Evolutionary conservation across 2,888 invertebrate species (phyloP).

Genomic region (Drosophila aldrichi): DNA sequence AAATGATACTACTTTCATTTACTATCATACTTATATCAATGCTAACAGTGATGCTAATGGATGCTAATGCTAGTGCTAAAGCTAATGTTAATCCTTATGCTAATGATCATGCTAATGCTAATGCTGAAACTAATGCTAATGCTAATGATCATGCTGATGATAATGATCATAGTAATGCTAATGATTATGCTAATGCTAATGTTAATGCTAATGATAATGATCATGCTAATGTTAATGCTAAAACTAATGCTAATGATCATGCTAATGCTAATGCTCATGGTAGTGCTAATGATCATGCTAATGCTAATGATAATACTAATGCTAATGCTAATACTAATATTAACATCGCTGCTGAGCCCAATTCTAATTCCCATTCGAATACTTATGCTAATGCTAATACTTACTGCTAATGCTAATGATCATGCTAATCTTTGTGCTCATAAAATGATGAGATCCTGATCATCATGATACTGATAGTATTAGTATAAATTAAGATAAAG

Average conservation of each 20-base stretch:
- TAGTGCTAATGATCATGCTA: too few species aligned
- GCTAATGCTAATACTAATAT: too few species aligned
- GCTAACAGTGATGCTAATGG: not conserved
- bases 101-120: not conserved
- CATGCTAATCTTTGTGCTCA: too few species aligned
- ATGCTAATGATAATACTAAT: too few species aligned
- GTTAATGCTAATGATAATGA: not conserved
- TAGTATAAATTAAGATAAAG: too few species aligned
- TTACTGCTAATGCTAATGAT: not conserved
- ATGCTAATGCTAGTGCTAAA: not conserved
- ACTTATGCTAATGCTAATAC: not conserved
- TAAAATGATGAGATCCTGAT: too few species aligned
- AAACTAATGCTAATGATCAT: not conserved
- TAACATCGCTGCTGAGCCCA: too few species aligned
- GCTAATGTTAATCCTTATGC: too few species aligned
- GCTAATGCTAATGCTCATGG: too few species aligned
- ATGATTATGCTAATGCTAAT: not conserved
- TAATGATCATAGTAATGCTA: not conserved
- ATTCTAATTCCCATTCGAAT: too few species aligned
- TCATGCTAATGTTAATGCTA: not conserved
- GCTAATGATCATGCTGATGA: not conserved
- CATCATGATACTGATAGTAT: too few species aligned
- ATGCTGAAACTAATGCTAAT: not conserved
- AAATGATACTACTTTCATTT: not conserved
- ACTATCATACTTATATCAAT: not conserved